These are phyloP conservation scores for Varecia variegata DNA, from an alignment of 2,797 vertebrate species.

Conservation along the genomic window DNA sequence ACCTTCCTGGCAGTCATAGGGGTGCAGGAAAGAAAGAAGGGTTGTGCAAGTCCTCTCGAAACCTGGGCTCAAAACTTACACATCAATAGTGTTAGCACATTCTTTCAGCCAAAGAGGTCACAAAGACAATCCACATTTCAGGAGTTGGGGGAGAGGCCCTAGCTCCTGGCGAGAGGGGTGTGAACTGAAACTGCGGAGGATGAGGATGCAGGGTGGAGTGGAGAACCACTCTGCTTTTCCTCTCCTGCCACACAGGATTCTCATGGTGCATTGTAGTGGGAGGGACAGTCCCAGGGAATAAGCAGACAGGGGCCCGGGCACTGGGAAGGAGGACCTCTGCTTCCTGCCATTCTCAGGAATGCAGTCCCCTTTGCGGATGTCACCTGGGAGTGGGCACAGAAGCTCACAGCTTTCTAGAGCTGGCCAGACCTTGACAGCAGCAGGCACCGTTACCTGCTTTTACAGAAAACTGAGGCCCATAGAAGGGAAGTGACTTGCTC, in stretches of 20 bases:
- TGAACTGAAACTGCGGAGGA: neutral
- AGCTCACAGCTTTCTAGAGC: neutral
- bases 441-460: neutral
- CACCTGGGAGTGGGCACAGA: neutral
- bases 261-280: neutral
- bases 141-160: no score
- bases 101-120: neutral
- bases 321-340: neutral
- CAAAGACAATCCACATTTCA: neutral
- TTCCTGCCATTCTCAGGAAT: neutral
- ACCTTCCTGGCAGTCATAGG: neutral
- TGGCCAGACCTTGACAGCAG: neutral
- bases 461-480: neutral
- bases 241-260: neutral
- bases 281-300: neutral
- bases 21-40: neutral
- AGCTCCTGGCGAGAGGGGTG: neutral
- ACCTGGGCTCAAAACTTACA: neutral
- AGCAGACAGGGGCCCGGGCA: neutral
- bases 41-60: neutral
- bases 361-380: neutral
- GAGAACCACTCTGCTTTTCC: neutral
- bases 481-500: neutral
- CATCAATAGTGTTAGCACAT: neutral
- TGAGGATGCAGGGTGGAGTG: neutral